Conservation (phyloP, 2,888 invertebrate genomes). For the Corythucha ciliata region DNA sequence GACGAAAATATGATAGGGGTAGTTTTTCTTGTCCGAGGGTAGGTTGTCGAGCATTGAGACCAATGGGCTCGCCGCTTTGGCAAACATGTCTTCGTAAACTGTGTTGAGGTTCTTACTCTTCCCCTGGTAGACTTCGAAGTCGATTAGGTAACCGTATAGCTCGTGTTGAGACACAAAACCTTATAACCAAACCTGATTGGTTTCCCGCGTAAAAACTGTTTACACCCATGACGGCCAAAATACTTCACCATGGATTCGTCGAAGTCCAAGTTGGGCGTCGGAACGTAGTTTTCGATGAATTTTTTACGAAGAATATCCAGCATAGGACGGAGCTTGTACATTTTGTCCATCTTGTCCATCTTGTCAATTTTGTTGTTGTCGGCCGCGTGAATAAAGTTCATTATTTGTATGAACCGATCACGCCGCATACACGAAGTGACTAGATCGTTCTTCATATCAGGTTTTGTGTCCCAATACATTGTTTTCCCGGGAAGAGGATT, state of each 20-base stretch:
- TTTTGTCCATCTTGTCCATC: slow-evolving; percentile 36
- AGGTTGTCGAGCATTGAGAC: slow-evolving; percentile 32
- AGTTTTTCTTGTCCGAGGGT: slow-evolving; percentile 17
- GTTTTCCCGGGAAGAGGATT: slow-evolving; percentile 28
- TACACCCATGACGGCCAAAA: slow-evolving; percentile 35
- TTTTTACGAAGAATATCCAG: slow-evolving; percentile 31
- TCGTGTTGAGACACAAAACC: slow-evolving; percentile 35
- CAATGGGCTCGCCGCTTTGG: slow-evolving; percentile 34
- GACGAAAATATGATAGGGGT: slow-evolving; percentile 33
- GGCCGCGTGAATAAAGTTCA: slow-evolving; percentile 33
- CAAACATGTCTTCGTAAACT: slow-evolving; percentile 31
- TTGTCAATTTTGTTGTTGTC: slow-evolving; percentile 32
- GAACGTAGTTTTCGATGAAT: slow-evolving; percentile 30
- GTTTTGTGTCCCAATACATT: slow-evolving; percentile 31
- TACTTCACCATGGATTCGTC: slow-evolving; percentile 39
- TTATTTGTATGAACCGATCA: slow-evolving; percentile 32
- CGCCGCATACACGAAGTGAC: slow-evolving; percentile 32
- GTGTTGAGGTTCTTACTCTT: slow-evolving; percentile 26
- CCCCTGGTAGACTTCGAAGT: slow-evolving; percentile 37
- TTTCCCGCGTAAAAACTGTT: slow-evolving; percentile 32
- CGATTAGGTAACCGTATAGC: slow-evolving; percentile 31
- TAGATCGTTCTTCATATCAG: slow-evolving; percentile 29
- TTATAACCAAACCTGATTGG: slow-evolving; percentile 38
- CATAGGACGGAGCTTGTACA: slow-evolving; percentile 34
- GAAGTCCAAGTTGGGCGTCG: slow-evolving; percentile 31